Evolutionary conservation across 2,113 vertebrate genomes (phyloP), one percentile per base, ranked within the genome.

Genomic region (Zosterops hypoxanthus): DNA sequence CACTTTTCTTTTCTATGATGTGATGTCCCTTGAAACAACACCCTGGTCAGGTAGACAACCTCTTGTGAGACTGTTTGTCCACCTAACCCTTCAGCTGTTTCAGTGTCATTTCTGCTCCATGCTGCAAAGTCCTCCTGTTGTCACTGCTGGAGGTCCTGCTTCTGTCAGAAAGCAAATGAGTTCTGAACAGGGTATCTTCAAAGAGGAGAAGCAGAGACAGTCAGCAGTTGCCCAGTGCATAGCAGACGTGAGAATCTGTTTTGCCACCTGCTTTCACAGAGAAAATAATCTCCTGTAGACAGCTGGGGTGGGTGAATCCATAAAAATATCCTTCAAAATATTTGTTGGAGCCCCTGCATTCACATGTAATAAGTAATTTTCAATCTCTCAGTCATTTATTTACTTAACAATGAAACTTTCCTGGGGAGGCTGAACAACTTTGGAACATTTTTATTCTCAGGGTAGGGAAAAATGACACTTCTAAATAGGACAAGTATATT

Each of bases 1-100:
- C 19, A 34, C 42, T 39, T 82, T 28, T 47, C 22, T 89, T 28
- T 86, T 63, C 39, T 78, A 11, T 3, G 4, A 17, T 0, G 0
- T 8, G 18, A 44, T 29, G 14, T 26, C 33, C 55, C 77, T 64
- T 64, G 60, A 71, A 55, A 12, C 46, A 89, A 86, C n/a, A 49
- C 41, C 24, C 56, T 0, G 0, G 46, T 44, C 24, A 71, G 33
- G 57, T 11, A 82, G 14, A 42, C 26, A 64, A 60, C 29, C 79
- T 65, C 73, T 61, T 82, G 36, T 47, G n/a, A 86, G 49, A 39
- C 33, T n/a, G 20, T 39, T 33, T 84, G 44, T 21, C 61, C 39
- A 41, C 11, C 64, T 50, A 24, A 28, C 20, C 17, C 18, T 80
- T 41, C 76, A 86, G 33, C 31, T 66, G 61, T 53, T 83, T 55